Evolutionary conservation across 2,888 invertebrate genomes (phyloP).

Genomic region (Morpho deidamia): DNA sequence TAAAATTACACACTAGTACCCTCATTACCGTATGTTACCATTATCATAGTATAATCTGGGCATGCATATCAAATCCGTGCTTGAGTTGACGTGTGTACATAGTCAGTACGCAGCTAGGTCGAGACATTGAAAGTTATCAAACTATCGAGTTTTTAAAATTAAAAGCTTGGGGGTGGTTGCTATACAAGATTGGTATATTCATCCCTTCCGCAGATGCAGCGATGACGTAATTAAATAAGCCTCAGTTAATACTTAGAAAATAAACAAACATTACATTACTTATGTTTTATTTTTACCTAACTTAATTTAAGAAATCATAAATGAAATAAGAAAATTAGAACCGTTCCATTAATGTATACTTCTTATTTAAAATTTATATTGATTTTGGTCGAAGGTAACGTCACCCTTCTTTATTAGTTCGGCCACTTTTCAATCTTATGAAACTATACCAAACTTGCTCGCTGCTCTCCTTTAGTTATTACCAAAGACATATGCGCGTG

Average conservation of each 20-base stretch:
- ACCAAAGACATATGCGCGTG: conserved; percentile 22
- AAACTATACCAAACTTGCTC: background rate
- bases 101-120: conserved; percentile 28
- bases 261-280: too few relatives aligned
- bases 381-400: too few relatives aligned
- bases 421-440: too few relatives aligned
- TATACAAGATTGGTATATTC: background rate
- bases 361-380: too few relatives aligned
- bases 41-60: conserved; percentile 45
- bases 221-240: too few relatives aligned
- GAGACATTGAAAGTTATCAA: conserved; percentile 33
- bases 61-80: conserved; percentile 52
- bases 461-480: background rate
- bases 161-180: conserved; percentile 33
- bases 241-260: too few relatives aligned
- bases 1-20: conserved; percentile 29
- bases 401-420: too few relatives aligned
- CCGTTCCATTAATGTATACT: too few relatives aligned
- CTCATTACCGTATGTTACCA: conserved; percentile 29
- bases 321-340: too few relatives aligned
- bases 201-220: too few relatives aligned
- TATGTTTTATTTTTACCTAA: too few relatives aligned
- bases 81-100: conserved; percentile 25
- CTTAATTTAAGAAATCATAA: too few relatives aligned
- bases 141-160: conserved; percentile 27